Percentiles rank a stretch among this genome's conserved stretches.
Conservation (phyloP, 2,888 invertebrate species). For the Nebria brevicollis region DNA sequence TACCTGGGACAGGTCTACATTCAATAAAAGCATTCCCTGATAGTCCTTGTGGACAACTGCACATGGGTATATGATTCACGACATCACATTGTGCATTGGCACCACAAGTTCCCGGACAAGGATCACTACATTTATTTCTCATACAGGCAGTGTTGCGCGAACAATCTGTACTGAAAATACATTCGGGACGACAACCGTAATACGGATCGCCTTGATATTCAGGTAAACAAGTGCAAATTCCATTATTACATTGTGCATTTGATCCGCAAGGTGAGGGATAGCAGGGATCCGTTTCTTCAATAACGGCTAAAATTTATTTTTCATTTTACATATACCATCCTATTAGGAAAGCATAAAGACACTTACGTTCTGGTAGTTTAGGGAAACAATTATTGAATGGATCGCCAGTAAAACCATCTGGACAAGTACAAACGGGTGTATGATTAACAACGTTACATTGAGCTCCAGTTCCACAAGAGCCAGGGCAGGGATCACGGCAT, state of each 20-base stretch:
- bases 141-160: constrained; percentile 72
- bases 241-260: constrained; percentile 82
- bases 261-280: constrained; percentile 85
- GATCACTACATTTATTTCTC: constrained; percentile 73
- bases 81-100: constrained; percentile 76
- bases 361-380: constrained; percentile 62
- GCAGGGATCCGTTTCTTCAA: constrained; percentile 70
- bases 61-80: constrained; percentile 79
- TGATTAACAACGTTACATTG: constrained; percentile 76
- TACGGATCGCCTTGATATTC: constrained; percentile 84
- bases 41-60: constrained; percentile 74
- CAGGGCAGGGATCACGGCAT: constrained; percentile 82
- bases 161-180: constrained; percentile 74
- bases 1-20: constrained; percentile 65
- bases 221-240: constrained; percentile 79
- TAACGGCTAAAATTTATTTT: constrained; percentile 56
- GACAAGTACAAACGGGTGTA: constrained; percentile 79
- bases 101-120: constrained; percentile 78
- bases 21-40: constrained; percentile 76
- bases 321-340: not conserved
- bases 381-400: constrained; percentile 76
- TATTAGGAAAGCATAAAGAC: constrained; percentile 13
- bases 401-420: constrained; percentile 78
- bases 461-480: constrained; percentile 78
- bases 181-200: constrained; percentile 77